Evolutionary conservation across 2,797 vertebrate genomes (phyloP), one percentile per base, ranked within the genome.

Genomic region (Cossypha caffra): DNA sequence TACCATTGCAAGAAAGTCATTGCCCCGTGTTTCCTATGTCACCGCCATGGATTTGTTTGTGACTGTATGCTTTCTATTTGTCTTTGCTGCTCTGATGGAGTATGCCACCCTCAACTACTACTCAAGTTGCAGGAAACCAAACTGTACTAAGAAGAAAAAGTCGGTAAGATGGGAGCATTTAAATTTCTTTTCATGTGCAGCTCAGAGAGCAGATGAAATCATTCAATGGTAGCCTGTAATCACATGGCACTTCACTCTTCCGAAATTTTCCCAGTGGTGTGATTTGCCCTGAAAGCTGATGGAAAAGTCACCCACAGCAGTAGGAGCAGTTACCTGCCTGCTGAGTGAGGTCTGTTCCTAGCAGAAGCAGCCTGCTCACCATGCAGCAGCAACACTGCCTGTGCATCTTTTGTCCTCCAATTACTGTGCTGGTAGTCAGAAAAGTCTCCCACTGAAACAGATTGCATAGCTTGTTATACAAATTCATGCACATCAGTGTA

Each of bases 31-130:
- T 64, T 99, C 99, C 47, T 99, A 99, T 2, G 98, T 99, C 97
- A 99, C 99, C 0, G 99, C 99, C 91, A 99, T 99, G 99, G 99
- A 99, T 95, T 98, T 99, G 55, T 99, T 99, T 48, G 99, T 99
- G 96, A 99, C 99, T 2, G 99, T 99, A 80, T 99, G 99, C 97
- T 99, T 99, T 98, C 97, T 99, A 19, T 99, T 99, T 66, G 99
- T 99, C 86, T 99, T 99, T n/a, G 99, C 99, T 29, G 99, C 99
- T 52, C 97, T 99, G 91, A 99, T 99, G 99, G 99, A 99, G 97
- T 99, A 99, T 1, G 99, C 99, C 47, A 98, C 99, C 2, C 98
- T 99, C 83, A 99, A 99, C 97, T 99, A 99, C 96, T 99, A 99
- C 89, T 99, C 99, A 2, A 99, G 98, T 17, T 96, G 98, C 66